Evolutionary conservation across 2,888 invertebrate genomes (phyloP), one percentile per base, ranked within the genome.

Genomic region (Ypsolopha sequella): DNA sequence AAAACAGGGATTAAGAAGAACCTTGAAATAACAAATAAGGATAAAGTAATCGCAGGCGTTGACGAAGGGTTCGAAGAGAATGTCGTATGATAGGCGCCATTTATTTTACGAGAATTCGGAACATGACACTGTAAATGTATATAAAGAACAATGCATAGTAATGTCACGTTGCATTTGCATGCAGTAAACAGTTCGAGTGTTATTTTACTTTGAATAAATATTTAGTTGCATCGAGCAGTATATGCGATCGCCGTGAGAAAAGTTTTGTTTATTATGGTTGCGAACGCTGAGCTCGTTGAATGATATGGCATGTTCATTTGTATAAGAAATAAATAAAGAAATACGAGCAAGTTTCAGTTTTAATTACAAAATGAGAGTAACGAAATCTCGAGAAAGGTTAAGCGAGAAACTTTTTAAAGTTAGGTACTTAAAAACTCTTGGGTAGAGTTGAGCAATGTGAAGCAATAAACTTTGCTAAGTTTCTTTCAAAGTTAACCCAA

Each of bases 221-320:
- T 47, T 36, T 47, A 36, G 36, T 36, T 13, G 47, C 47, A 47
- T 34, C 13, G 36, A 4, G 45, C 13, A 46, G n/a, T 24, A 24
- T 36, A 47, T 13, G 36, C 36, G 47, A 47, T 36, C 36, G 9
- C 36, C 47, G 47, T 47, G 47, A 47, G 47, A 47, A 36, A 47
- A 36, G 3, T 45, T 24, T 35, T 24, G 46, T 46, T 46, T 46
- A 11, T 46, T 46, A 35, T 46, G 34, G 2, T 10, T 46, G 34
- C 35, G n/a, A 45, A 45, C 45, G 45, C 24, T 24, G 24, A 24
- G 24, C 24, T 24, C 24, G 2, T 34, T 46, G n/a, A 46, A 34
- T 10, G 46, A 46, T 35, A 35, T 33, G 35, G 34, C 11, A 35
- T 35, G 46, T 24, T 24, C 4, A 3, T 24, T 24, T 24, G 24